These are phyloP conservation scores for Salticus scenicus DNA, from an alignment of 2,888 invertebrate species.

Conservation along the genomic window DNA sequence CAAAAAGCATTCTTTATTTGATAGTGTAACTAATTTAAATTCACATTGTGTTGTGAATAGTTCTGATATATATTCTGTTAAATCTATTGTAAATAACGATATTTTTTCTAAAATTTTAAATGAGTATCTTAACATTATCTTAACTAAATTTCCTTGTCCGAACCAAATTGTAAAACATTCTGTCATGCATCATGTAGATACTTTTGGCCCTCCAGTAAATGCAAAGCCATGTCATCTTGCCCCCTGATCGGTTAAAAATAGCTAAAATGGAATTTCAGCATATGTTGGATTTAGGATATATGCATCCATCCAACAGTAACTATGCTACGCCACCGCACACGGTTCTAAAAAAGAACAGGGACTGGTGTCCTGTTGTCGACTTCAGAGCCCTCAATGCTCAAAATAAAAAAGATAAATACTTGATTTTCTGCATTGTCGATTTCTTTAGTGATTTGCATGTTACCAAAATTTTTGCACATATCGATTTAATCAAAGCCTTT, in stretches of 20 bases:
- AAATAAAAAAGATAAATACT: slow-evolving; percentile 30
- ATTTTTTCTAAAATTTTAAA: not conserved
- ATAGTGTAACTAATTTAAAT: too few relatives aligned
- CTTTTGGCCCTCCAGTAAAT: slow-evolving; percentile 74
- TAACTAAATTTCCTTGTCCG: slow-evolving; percentile 5
- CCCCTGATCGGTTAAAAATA: slow-evolving; percentile 35
- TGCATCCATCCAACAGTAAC: slow-evolving; percentile 36
- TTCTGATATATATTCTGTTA: too few relatives aligned
- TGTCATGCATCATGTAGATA: slow-evolving; percentile 74
- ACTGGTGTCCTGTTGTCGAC: slow-evolving; percentile 41
- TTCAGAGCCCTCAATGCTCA: slow-evolving; percentile 25
- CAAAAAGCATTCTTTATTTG: too few relatives aligned
- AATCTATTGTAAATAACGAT: too few relatives aligned
- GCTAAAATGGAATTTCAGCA: too few relatives aligned
- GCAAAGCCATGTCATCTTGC: slow-evolving; percentile 62
- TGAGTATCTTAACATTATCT: not conserved
- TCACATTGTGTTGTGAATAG: too few relatives aligned
- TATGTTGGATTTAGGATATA: too few relatives aligned
- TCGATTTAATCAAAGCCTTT: too few relatives aligned
- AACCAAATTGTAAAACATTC: too few relatives aligned
- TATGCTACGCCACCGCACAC: slow-evolving; percentile 56
- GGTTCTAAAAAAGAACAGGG: slow-evolving; percentile 31
- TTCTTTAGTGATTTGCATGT: slow-evolving; percentile 29
- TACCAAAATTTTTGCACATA: slow-evolving; percentile 6
- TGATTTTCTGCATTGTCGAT: slow-evolving; percentile 8